Conservation (phyloP, 2,797 vertebrate genomes). For the Microhierax caerulescens region DNA sequence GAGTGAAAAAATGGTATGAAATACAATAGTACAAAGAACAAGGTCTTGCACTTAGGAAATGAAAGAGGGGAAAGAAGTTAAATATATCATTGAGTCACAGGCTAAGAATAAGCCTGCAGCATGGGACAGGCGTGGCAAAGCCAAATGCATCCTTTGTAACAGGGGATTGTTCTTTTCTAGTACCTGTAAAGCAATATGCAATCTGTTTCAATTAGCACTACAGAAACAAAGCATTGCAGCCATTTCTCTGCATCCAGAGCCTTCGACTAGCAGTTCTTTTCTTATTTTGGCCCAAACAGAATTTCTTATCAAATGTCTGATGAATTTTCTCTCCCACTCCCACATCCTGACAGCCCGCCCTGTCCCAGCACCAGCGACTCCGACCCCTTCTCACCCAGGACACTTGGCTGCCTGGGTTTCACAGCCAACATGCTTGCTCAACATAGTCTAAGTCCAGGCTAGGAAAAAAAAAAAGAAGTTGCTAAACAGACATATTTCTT, state of each 20-base stretch:
- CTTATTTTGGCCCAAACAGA: neutral
- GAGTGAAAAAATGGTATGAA: neutral
- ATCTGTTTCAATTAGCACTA: neutral
- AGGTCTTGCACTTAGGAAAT: neutral
- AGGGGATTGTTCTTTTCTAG: neutral
- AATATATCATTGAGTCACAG: neutral
- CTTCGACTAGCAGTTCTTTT: neutral
- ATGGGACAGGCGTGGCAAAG: neutral
- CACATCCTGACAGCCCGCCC: neutral
- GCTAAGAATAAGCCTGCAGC: neutral
- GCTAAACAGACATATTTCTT: neutral
- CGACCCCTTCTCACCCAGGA: accelerated
- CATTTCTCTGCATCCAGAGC: neutral
- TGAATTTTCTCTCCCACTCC: neutral
- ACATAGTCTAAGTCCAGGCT: neutral
- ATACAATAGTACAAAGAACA: neutral
- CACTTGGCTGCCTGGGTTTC: neutral
- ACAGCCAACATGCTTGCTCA: neutral
- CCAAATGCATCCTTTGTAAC: neutral
- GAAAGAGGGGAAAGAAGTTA: neutral
- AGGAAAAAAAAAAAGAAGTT: neutral
- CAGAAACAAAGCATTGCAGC: neutral
- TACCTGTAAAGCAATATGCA: neutral
- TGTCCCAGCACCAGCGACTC: neutral
- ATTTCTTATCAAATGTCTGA: neutral